A percentile compares a stretch with the other conserved stretches of the same genome.
Conservation (phyloP, 2,113 vertebrate genomes). For the Gymnogyps californianus region DNA sequence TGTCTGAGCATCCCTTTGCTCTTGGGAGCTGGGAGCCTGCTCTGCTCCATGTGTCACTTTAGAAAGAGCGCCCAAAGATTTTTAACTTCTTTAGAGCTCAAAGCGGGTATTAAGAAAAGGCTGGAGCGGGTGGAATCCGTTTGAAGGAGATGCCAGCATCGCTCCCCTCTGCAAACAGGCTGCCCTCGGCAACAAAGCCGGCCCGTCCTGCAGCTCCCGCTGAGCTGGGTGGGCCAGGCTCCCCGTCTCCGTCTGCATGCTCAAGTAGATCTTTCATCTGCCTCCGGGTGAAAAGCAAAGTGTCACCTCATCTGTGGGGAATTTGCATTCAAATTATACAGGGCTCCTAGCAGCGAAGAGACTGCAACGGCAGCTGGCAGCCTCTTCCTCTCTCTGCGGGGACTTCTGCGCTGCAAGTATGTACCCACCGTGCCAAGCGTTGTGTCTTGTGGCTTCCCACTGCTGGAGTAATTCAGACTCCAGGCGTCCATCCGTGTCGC, state of each 20-base stretch:
- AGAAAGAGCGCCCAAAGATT: background rate
- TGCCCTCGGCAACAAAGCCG: background rate
- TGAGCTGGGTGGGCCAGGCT: background rate
- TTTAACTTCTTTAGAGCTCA: background rate
- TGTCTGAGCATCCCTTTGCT: background rate
- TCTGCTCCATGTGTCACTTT: background rate
- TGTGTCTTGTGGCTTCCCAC: background rate
- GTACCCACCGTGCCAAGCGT: background rate
- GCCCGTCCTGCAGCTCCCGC: background rate
- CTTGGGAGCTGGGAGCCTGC: background rate
- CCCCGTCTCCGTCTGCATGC: background rate
- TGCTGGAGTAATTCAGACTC: background rate
- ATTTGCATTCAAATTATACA: background rate
- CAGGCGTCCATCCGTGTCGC: accelerated
- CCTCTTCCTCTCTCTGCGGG: background rate
- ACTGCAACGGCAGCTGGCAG: background rate
- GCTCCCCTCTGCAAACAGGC: background rate
- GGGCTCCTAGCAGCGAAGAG: background rate
- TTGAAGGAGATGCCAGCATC: slow-evolving; percentile 47
- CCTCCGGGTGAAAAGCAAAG: background rate
- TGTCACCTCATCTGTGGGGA: background rate
- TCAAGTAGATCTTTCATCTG: slow-evolving; percentile 36
- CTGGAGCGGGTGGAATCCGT: background rate
- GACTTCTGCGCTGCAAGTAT: background rate
- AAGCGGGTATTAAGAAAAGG: slow-evolving; percentile 10